These are phyloP conservation scores for Dicentrarchus labrax DNA, from an alignment of 2,113 vertebrate species.

Conservation along the genomic window DNA sequence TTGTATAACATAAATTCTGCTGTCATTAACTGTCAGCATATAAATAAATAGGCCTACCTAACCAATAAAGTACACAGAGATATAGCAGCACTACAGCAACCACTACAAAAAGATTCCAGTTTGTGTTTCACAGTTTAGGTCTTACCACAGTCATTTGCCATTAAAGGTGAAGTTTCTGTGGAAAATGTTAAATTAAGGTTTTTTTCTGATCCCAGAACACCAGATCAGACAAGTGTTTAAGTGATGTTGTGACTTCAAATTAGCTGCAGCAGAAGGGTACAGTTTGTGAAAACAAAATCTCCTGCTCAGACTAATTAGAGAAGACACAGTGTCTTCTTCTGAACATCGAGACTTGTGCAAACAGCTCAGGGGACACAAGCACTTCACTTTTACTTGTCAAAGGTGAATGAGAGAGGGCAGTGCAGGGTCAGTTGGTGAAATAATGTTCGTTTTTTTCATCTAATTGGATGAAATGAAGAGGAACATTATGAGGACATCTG, in stretches of 20 bases:
- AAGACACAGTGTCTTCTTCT: conserved; percentile 8
- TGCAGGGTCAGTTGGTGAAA: neutral
- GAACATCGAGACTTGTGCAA: conserved; percentile 15
- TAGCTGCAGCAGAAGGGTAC: neutral
- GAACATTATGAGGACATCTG: neutral
- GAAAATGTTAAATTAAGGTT: neutral
- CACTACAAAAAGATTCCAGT: neutral
- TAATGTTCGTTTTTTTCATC: neutral
- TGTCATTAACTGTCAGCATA: too few species aligned
- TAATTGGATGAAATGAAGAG: conserved; percentile 12
- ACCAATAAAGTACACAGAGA: too few species aligned
- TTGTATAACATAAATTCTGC: too few species aligned
- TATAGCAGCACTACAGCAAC: too few species aligned
- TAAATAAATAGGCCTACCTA: too few species aligned
- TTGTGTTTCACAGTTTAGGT: conserved; percentile 1
- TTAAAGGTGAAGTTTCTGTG: neutral
- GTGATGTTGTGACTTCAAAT: conserved; percentile 19
- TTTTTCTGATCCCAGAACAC: conserved; percentile 18
- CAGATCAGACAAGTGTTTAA: neutral
- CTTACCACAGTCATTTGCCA: neutral
- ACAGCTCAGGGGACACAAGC: neutral
- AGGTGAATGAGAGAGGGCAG: conserved; percentile 8
- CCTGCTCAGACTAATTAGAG: conserved; percentile 23
- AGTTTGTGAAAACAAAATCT: conserved; percentile 27
- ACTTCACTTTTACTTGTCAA: conserved; percentile 13